These are phyloP conservation scores for Pempheris klunzingeri DNA, from an alignment of 2,797 vertebrate genomes.

Conservation along the genomic window DNA sequence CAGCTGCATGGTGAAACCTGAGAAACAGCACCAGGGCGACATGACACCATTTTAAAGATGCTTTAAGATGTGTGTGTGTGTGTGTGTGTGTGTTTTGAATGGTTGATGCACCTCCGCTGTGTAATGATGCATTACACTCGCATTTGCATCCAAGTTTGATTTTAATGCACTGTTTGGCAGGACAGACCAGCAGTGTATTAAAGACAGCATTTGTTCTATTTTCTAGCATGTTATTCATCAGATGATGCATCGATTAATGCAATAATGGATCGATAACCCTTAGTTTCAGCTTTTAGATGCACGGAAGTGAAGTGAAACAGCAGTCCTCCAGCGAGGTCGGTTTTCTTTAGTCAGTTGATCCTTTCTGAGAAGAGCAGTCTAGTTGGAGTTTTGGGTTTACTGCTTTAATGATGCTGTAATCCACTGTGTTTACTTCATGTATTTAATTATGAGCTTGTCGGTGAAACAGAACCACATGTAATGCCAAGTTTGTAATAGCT, in stretches of 20 bases:
- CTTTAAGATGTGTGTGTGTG: no score
- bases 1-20: constrained; percentile 14
- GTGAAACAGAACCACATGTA: constrained; percentile 21
- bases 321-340: not conserved
- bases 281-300: not conserved
- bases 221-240: not conserved
- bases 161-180: constrained; percentile 12
- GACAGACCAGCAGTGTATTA: not conserved
- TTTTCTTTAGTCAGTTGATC: constrained; percentile 3
- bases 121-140: not conserved
- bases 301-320: not conserved
- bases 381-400: constrained; percentile 21
- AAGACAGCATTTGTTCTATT: not conserved
- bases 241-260: not conserved
- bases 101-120: not conserved
- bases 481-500: not conserved
- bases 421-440: constrained; percentile 23
- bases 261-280: not conserved
- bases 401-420: constrained; percentile 28
- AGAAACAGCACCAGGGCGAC: constrained; percentile 18
- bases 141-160: not conserved
- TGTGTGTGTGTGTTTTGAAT: no score
- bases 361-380: constrained; percentile 4
- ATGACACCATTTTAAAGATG: constrained; percentile 4
- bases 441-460: constrained; percentile 31